Evolutionary conservation across 2,113 vertebrate species (phyloP).

Genomic region (Carlito syrichta): DNA sequence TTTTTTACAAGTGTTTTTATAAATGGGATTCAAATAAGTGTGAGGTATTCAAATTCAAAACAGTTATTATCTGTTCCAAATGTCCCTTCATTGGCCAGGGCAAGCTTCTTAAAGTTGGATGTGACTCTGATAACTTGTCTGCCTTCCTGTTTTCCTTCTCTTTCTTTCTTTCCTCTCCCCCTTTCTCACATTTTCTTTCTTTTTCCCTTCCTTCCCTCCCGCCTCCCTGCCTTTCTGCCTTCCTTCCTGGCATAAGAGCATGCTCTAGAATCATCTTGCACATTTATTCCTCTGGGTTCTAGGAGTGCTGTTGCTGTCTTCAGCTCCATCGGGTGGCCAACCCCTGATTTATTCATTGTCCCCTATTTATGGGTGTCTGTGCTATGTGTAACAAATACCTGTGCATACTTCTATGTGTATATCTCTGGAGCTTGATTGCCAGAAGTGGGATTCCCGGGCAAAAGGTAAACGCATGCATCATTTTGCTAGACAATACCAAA

Average conservation of each 20-base stretch:
- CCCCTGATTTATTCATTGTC: background rate
- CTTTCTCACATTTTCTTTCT: too few species aligned
- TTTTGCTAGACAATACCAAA: background rate
- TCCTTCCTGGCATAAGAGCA: background rate
- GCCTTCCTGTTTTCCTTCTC: too few species aligned
- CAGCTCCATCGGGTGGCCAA: fast-evolving
- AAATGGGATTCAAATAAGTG: background rate
- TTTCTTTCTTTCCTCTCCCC: too few species aligned
- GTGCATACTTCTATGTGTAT: background rate
- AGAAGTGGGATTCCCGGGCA: background rate
- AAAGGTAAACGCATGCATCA: background rate
- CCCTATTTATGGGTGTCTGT: background rate
- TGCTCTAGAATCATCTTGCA: background rate
- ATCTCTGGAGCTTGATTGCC: background rate
- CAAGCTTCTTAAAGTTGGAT: background rate
- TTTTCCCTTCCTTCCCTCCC: too few species aligned
- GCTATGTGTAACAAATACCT: background rate
- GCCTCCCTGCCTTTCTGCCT: background rate
- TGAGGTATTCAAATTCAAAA: background rate
- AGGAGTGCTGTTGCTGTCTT: background rate
- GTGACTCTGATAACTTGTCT: too few species aligned
- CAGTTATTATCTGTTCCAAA: background rate
- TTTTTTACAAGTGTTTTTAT: background rate
- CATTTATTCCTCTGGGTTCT: background rate
- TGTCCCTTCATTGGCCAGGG: background rate